Evolutionary conservation across 2,888 invertebrate genomes (phyloP).

Genomic region (Phaonia tiefii): DNA sequence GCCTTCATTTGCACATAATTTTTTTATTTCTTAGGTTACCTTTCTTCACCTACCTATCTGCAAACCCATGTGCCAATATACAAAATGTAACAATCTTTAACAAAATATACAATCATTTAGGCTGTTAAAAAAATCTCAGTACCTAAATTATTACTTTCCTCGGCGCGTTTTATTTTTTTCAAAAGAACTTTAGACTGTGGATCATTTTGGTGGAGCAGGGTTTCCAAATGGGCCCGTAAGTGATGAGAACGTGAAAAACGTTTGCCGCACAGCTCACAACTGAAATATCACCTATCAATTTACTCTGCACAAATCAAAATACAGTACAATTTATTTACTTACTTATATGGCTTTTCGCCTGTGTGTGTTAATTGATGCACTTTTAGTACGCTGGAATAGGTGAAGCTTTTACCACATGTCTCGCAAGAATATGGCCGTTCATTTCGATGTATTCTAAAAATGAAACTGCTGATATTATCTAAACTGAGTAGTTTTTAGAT

Average conservation of each 20-base stretch:
- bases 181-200: conserved; percentile 71
- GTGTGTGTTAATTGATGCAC: conserved; percentile 78
- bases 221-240: conserved; percentile 78
- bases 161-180: conserved; percentile 67
- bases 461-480: conserved; percentile 24
- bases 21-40: too few relatives aligned
- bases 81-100: too few relatives aligned
- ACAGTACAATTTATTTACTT: conserved; percentile 51
- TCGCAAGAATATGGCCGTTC: conserved; percentile 78
- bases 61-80: too few relatives aligned
- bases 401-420: conserved; percentile 79
- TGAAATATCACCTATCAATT: too few relatives aligned
- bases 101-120: neutral
- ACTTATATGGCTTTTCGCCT: conserved; percentile 78
- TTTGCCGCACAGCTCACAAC: conserved; percentile 78
- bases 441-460: conserved; percentile 77
- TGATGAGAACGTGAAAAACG: conserved; percentile 78
- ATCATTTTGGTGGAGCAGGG: conserved; percentile 77
- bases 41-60: too few relatives aligned
- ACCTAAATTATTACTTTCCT: conserved; percentile 35
- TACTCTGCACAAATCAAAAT: conserved; percentile 16
- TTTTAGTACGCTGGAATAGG: conserved; percentile 79
- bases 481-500: neutral
- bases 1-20: too few relatives aligned
- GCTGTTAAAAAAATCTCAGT: neutral